phyloP scores from a whole-genome alignment of 2,888 invertebrate genomes.

The Drosophila villosipedis region DNA sequence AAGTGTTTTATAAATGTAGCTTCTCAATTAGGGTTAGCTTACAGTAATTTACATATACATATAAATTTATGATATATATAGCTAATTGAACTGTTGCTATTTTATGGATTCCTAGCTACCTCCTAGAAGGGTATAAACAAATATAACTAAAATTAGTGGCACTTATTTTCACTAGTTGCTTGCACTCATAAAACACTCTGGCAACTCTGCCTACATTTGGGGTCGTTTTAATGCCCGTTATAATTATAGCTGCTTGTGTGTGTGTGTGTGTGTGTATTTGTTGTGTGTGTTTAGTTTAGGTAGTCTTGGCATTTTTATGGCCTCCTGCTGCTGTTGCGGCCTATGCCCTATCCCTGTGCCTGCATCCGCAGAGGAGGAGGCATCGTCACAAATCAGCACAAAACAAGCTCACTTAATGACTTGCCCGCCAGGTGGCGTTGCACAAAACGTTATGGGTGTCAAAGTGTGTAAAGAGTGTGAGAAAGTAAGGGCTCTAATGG shows the following conservation, averaged over 20 bases:
- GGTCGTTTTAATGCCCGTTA: slow-evolving; percentile 68
- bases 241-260: slow-evolving; percentile 43
- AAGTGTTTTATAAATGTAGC: not conserved
- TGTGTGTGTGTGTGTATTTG: slow-evolving; percentile 14
- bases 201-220: slow-evolving; percentile 28
- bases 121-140: not conserved
- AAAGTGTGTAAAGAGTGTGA: slow-evolving; percentile 13
- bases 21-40: not conserved
- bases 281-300: slow-evolving; percentile 20
- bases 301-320: slow-evolving; percentile 66
- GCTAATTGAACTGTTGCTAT: not conserved
- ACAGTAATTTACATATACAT: not conserved
- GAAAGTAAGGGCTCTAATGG: not conserved
- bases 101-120: not conserved
- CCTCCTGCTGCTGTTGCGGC: slow-evolving; percentile 41
- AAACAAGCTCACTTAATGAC: slow-evolving; percentile 76
- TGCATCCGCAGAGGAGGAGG: slow-evolving; percentile 3
- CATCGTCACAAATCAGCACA: slow-evolving; percentile 61
- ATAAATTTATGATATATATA: not conserved
- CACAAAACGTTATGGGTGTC: slow-evolving; percentile 41
- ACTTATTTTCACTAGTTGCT: slow-evolving; percentile 60
- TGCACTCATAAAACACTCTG: slow-evolving; percentile 38
- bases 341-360: not conserved
- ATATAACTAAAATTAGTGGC: slow-evolving; percentile 15
- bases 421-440: slow-evolving; percentile 67